Evolutionary conservation across 2,888 invertebrate genomes (phyloP).

Genomic region (Leptothorax acervorum): DNA sequence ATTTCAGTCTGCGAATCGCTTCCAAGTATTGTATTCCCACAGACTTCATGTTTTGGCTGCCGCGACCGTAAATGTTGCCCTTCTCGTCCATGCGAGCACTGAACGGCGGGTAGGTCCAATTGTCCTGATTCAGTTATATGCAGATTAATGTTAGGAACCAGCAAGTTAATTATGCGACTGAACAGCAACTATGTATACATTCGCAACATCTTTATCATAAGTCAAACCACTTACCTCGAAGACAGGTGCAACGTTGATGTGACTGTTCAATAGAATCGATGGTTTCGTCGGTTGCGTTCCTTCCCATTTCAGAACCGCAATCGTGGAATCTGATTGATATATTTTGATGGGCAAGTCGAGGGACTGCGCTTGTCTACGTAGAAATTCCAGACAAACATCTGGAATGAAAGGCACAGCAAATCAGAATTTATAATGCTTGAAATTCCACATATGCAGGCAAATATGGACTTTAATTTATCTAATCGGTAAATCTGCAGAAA

Average conservation of each 20-base stretch:
- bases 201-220: background rate
- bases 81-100: slow-evolving; percentile 93
- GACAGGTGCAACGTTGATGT: slow-evolving; percentile 99
- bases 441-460: background rate
- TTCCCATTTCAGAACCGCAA: slow-evolving; percentile 93
- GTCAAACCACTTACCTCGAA: slow-evolving; percentile 89
- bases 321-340: slow-evolving; percentile 69
- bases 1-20: slow-evolving; percentile 89
- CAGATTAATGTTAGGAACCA: background rate
- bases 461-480: background rate
- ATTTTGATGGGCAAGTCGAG: no score
- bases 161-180: background rate
- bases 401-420: slow-evolving; percentile 77
- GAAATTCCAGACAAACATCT: slow-evolving; percentile 92
- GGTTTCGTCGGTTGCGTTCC: slow-evolving; percentile 91
- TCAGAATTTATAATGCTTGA: background rate
- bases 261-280: slow-evolving; percentile 95
- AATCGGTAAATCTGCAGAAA: background rate
- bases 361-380: slow-evolving; percentile 88
- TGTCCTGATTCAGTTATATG: slow-evolving; percentile 88
- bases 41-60: slow-evolving; percentile 94
- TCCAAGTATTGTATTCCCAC: slow-evolving; percentile 93
- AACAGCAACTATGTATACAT: background rate
- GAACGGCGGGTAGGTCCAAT: slow-evolving; percentile 97
- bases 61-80: slow-evolving; percentile 93